Base-by-base conservation (phyloP, 2,888 invertebrate species). In the Galerucella calmariensis region DNA sequence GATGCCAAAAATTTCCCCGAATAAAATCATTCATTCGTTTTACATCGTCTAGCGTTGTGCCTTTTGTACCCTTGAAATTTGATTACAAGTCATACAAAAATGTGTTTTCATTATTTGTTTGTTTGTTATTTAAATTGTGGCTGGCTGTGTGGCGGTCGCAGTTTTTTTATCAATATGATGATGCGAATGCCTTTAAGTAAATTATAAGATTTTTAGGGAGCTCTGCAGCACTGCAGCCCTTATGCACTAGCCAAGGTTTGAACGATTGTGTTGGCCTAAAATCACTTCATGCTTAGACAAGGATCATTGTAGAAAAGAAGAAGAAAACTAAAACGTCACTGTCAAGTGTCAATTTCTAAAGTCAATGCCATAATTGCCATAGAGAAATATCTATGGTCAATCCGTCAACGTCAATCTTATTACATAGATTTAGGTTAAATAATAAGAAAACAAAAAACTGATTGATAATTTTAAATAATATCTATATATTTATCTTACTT, bases 1-100 rank as follows among this genome's bases (percentile, higher is more conserved):
- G 76, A 76, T 1, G 67, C 61, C 2, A 77, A 73, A 27, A 69
- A 75, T 67, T 11, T 70, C 14, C 75, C 71, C 1, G 62, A 69
- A 41, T 66, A 72, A 65, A 66, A 53, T 16, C 2, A 56, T 56
- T 10, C 6, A n/a, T n/a, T 41, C 8, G 14, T 1, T 51, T 51
- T 56, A 56, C 10, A 10, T 56, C 20, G 9, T 56, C 56, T 10
- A 10, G 20, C 10, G 20, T 16, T 56, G 16, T 16, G 16, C 20
- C 10, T 56, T 20, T 16, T 51, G 51, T n/a, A 51, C 14, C 35
- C 8, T 41, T 41, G 8, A 41, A 48, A 56, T 56, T 56, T 4
- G 20, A 56, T 20, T 56, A 56, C 8, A 56, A 56, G 11, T 20
- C 16, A 56, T 20, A 56, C 20, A 20, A 56, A 56, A 16, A 16